phyloP scores from a whole-genome alignment of 2,888 invertebrate species.

The Hylaea fasciaria region DNA sequence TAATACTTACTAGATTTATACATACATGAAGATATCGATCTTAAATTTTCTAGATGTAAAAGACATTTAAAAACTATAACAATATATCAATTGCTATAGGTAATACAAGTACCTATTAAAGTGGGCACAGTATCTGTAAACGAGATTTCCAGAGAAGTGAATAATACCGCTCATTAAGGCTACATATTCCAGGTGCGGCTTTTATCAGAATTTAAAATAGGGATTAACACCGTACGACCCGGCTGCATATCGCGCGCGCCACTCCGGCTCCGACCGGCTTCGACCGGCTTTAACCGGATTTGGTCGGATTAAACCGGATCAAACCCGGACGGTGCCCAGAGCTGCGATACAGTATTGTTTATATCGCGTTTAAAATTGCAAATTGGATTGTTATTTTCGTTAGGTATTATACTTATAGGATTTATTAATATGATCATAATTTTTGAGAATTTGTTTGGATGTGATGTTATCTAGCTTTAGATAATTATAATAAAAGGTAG shows the following conservation, averaged over 20 bases:
- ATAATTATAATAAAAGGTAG: too few species aligned
- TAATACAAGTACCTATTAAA: too few species aligned
- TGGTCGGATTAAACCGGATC: slow-evolving; percentile 69
- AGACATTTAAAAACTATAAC: too few species aligned
- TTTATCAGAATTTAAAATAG: slow-evolving; percentile 82
- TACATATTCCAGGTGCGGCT: slow-evolving; percentile 69
- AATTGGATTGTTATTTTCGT: slow-evolving; percentile 64
- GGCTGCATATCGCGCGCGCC: slow-evolving; percentile 70
- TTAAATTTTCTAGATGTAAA: too few species aligned
- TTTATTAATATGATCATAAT: slow-evolving; percentile 16
- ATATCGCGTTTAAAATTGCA: slow-evolving; percentile 72
- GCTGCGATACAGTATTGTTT: slow-evolving; percentile 80
- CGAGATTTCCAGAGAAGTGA: slow-evolving; percentile 21
- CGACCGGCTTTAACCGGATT: slow-evolving; percentile 68
- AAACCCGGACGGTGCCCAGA: slow-evolving; percentile 55
- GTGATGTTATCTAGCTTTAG: background rate
- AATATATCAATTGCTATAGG: too few species aligned
- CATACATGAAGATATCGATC: too few species aligned
- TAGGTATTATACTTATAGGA: slow-evolving; percentile 41
- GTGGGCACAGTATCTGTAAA: background rate
- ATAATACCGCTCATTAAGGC: slow-evolving; percentile 42
- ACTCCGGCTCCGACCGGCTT: slow-evolving; percentile 58
- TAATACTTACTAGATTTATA: too few species aligned
- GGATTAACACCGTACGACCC: slow-evolving; percentile 78
- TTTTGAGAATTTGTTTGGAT: slow-evolving; percentile 1